Percentiles rank a stretch among this genome's conserved stretches.
Conservation (phyloP, 2,113 vertebrate species). For the Piprites chloris region DNA sequence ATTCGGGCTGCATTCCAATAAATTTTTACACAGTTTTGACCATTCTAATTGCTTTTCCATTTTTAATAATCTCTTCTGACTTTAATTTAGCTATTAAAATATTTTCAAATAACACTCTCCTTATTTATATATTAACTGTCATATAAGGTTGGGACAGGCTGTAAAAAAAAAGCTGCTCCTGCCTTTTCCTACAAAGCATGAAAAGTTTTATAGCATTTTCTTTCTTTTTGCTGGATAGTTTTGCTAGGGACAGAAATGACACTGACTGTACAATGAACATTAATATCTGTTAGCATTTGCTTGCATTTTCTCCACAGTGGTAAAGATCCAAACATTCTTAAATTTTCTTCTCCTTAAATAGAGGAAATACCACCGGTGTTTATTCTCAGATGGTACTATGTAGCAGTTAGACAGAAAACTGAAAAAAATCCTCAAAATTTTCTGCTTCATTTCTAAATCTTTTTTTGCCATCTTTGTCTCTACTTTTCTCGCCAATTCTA, state of each 20-base stretch:
- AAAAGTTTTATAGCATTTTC: not conserved
- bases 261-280: not conserved
- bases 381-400: not conserved
- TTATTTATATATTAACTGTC: not conserved
- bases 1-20: constrained; percentile 12
- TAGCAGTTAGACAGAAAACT: not conserved
- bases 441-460: not conserved
- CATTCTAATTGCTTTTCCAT: not conserved
- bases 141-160: not conserved
- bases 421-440: not conserved
- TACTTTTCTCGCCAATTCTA: not conserved
- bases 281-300: not conserved
- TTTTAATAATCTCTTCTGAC: not conserved
- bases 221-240: not conserved
- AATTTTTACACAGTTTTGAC: constrained; percentile 5
- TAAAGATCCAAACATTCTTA: not conserved
- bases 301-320: not conserved
- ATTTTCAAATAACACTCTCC: not conserved
- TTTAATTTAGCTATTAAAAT: not conserved
- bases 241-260: not conserved
- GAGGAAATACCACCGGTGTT: not conserved
- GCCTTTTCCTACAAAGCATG: not conserved
- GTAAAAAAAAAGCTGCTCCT: not conserved
- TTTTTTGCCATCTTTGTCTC: not conserved
- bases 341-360: not conserved